Evolutionary conservation across 2,888 invertebrate species (phyloP), one percentile per base, ranked within the genome.

Genomic region (Drosophila austrosaltans): DNA sequence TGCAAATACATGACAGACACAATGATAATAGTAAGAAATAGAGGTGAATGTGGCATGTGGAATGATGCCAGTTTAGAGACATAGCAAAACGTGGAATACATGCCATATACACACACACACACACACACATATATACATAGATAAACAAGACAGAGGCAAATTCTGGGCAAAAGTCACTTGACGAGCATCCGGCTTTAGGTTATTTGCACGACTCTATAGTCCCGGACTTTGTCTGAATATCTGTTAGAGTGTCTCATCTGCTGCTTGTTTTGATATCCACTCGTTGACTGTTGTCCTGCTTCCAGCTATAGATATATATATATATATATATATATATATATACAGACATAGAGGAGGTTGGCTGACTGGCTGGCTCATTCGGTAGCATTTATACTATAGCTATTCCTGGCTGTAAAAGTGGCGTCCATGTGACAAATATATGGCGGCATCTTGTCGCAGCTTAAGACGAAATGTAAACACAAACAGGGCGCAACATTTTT

Each of bases 401-500:
- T 74, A 4, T 73, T 28, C 61, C 48, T 58, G 63, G 56, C 69
- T 70, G 66, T 70, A 67, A 74, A 82, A 81, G 79, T 72, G 82
- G 72, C 79, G 75, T 75, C 87, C 82, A 69, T 87, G 82, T 85
- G 88, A 82, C 82, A 87, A 87, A 85, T 85, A 87, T 82, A 83
- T 74, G 72, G 78, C 78, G 80, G 69, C 73, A 77, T 67, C 70
- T 74, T 74, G 76, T 70, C 75, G 66, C 77, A 72, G 70, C 86
- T 76, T 88, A 86, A 83, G 73, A 82, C 81, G 77, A 82, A 81
- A 86, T 88, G 89, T 83, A 86, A 88, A 86, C 83, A 87, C 69
- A 72, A 80, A 77, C 67, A 68, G 59, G 61, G 22, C 58, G 36
- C 44, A 62, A 69, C 62, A 64, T 59, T 56, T 62, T 60, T 22